Percentiles rank a stretch among this genome's conserved stretches.
These are phyloP conservation scores for Melipona beecheii DNA, from an alignment of 2,888 invertebrate species.

Conservation along the genomic window DNA sequence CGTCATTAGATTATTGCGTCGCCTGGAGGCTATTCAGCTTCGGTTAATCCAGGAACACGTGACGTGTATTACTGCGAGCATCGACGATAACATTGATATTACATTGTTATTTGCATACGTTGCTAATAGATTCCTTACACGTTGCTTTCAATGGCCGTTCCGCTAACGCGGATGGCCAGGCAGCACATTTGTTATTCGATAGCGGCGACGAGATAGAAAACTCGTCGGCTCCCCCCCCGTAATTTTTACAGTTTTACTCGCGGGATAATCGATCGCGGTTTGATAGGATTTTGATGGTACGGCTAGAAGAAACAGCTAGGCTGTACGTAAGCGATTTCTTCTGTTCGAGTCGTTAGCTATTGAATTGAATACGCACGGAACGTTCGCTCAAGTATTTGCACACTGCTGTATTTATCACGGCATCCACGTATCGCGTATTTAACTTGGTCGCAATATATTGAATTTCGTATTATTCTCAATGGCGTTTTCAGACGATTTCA, in stretches of 20 bases:
- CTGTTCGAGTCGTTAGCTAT: not conserved
- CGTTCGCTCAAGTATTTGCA: too few relatives aligned
- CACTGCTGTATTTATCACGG: too few relatives aligned
- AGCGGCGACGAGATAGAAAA: constrained; percentile 1
- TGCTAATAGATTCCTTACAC: constrained; percentile 38
- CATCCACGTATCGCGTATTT: too few relatives aligned
- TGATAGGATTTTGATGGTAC: not conserved
- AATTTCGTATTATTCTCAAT: too few relatives aligned
- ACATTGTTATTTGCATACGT: constrained; percentile 54
- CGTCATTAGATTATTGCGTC: constrained; percentile 53
- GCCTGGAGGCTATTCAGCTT: constrained; percentile 47
- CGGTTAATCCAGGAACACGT: constrained; percentile 44
- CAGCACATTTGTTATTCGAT: constrained; percentile 16
- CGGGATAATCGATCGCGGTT: constrained; percentile 8
- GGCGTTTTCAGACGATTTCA: too few relatives aligned
- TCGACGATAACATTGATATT: constrained; percentile 51
- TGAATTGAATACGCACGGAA: not conserved
- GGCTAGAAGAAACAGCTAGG: not conserved
- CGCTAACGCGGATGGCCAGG: not conserved
- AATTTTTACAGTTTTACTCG: constrained; percentile 14
- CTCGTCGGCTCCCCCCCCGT: not conserved
- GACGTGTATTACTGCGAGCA: constrained; percentile 49
- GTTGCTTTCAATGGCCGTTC: constrained; percentile 31
- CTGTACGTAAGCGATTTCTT: not conserved
- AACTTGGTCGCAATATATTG: too few relatives aligned